phyloP scores from a whole-genome alignment of 1,140 invertebrate genomes.

The Drosophila kurseongensis region DNA sequence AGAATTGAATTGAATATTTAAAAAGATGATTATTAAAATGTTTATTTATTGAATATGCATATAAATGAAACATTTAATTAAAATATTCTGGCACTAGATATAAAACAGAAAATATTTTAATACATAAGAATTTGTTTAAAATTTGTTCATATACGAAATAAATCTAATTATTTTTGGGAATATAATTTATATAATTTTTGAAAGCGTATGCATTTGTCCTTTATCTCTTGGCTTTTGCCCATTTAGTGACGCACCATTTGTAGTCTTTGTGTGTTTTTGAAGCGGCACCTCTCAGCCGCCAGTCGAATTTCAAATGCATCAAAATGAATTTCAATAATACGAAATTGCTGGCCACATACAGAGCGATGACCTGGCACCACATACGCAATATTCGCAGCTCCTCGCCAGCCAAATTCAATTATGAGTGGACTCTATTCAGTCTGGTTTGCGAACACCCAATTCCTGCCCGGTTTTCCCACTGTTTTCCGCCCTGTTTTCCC shows the following conservation, averaged over 20 bases:
- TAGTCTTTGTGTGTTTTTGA: constrained; percentile 16
- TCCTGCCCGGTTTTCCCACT: constrained; percentile 7
- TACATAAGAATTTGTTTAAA: not conserved
- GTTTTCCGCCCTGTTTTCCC: constrained; percentile 2
- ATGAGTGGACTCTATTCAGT: constrained; percentile 57
- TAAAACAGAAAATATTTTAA: not conserved
- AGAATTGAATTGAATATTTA: not conserved
- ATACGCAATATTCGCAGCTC: not conserved
- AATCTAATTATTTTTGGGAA: too few species aligned
- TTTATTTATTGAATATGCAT: constrained; percentile 2
- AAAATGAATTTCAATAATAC: constrained; percentile 73
- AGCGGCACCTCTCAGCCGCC: constrained; percentile 20
- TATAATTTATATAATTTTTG: not conserved
- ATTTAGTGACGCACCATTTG: constrained; percentile 33
- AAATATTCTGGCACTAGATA: not conserved
- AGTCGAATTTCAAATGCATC: constrained; percentile 35
- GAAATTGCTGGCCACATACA: constrained; percentile 40
- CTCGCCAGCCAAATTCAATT: constrained; percentile 67
- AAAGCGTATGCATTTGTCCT: constrained; percentile 21
- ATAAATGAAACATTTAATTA: not conserved
- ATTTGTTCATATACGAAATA: not conserved
- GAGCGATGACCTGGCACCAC: constrained; percentile 28
- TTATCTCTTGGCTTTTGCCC: not conserved
- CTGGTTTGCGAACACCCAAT: constrained; percentile 8
- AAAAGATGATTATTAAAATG: not conserved